Evolutionary conservation across 2,113 vertebrate species (phyloP).

Genomic region (Irena cyanogastra): DNA sequence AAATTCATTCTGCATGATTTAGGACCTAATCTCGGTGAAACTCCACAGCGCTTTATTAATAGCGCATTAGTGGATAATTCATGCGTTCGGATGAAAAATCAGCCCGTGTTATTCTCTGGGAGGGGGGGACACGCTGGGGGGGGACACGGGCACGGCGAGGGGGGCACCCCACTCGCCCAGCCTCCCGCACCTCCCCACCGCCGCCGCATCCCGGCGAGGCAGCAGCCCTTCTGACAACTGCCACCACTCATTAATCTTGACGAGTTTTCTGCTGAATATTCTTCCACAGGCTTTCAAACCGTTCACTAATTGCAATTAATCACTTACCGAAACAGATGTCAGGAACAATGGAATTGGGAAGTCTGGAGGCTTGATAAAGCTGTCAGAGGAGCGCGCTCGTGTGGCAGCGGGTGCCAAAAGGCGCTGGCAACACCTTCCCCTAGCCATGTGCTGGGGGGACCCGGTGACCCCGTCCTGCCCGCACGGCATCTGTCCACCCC

Average conservation of each 20-base stretch:
- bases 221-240: slow-evolving; percentile 78
- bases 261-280: slow-evolving; percentile 92
- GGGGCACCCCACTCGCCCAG: slow-evolving; percentile 5
- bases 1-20: slow-evolving; percentile 63
- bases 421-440: slow-evolving; percentile 22
- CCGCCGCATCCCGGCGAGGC: slow-evolving; percentile 19
- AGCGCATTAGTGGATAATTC: slow-evolving; percentile 68
- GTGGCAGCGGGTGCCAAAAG: slow-evolving; percentile 40
- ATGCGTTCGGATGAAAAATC: slow-evolving; percentile 62
- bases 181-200: background rate
- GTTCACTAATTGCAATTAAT: slow-evolving; percentile 99
- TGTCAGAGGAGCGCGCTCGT: slow-evolving; percentile 74
- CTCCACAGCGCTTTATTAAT: slow-evolving; percentile 67
- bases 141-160: background rate
- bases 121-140: background rate
- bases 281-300: slow-evolving; percentile 95
- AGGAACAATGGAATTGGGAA: slow-evolving; percentile 87
- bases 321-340: slow-evolving; percentile 98
- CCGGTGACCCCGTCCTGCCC: slow-evolving; percentile 52
- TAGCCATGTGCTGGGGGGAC: slow-evolving; percentile 29
- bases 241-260: slow-evolving; percentile 95
- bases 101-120: slow-evolving; percentile 2
- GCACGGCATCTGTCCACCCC: background rate
- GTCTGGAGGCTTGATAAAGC: slow-evolving; percentile 82
- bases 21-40: slow-evolving; percentile 58